Evolutionary conservation across 2,113 vertebrate genomes (phyloP).

Genomic region (Rhombomys opimus): DNA sequence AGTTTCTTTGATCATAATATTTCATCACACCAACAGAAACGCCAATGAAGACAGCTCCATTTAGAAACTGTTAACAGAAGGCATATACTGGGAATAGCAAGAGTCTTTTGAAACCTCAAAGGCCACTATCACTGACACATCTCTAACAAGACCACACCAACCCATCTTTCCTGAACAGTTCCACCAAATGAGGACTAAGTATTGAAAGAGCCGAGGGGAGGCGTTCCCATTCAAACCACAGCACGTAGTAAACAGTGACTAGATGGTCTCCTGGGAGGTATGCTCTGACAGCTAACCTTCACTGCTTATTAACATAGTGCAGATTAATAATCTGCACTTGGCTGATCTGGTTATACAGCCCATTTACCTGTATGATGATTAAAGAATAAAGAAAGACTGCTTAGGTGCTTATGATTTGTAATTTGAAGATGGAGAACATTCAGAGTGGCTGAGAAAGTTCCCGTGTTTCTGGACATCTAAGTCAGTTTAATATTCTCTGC

Average conservation of each 20-base stretch:
- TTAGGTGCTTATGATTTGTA: background rate
- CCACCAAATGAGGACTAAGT: no score
- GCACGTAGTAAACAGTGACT: background rate
- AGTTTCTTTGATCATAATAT: no score
- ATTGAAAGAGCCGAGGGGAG: no score
- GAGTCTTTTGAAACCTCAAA: no score
- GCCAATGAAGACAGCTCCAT: background rate
- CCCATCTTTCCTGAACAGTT: no score
- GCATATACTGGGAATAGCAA: background rate
- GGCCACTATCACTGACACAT: no score
- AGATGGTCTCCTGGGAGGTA: background rate
- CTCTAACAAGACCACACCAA: no score
- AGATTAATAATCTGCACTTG: background rate
- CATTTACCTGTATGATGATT: background rate
- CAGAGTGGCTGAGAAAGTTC: background rate
- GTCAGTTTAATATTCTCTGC: background rate
- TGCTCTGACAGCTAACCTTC: background rate
- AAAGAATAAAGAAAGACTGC: background rate
- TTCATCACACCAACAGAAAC: background rate
- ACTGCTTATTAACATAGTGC: conserved; percentile 20
- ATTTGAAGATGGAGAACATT: background rate
- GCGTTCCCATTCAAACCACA: background rate
- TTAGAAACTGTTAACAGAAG: background rate
- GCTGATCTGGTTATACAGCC: background rate
- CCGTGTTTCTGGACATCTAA: background rate